Conservation (phyloP, 2,113 vertebrate genomes). For the Cacatua alba region DNA sequence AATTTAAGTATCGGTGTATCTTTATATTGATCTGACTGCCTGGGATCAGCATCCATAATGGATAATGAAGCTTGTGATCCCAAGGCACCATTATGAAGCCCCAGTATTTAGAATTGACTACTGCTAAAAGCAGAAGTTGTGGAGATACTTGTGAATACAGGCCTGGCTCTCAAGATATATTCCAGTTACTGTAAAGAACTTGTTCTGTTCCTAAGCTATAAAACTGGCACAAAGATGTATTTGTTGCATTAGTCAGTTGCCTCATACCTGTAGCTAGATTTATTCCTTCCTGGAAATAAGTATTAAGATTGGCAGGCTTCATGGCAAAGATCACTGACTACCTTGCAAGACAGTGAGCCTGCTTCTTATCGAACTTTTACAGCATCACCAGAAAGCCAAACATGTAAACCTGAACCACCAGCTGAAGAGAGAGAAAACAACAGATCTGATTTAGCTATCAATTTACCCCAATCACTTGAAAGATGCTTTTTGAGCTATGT, state of each 20-base stretch:
- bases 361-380: background rate
- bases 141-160: background rate
- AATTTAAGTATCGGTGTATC: background rate
- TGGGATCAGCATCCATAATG: background rate
- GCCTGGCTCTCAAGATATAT: background rate
- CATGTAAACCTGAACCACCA: background rate
- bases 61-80: background rate
- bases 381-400: background rate
- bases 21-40: background rate
- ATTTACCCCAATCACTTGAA: background rate
- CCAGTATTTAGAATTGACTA: background rate
- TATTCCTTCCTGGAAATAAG: background rate
- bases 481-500: background rate
- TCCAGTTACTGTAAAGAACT: background rate
- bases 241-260: background rate
- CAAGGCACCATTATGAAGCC: background rate
- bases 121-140: background rate
- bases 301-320: background rate
- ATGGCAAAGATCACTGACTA: background rate
- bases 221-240: background rate
- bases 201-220: background rate
- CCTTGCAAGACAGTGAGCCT: background rate
- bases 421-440: background rate
- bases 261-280: background rate
- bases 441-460: background rate